These are phyloP conservation scores for Tryphoninae sp. DNA, from an alignment of 2,888 invertebrate species.

Conservation along the genomic window DNA sequence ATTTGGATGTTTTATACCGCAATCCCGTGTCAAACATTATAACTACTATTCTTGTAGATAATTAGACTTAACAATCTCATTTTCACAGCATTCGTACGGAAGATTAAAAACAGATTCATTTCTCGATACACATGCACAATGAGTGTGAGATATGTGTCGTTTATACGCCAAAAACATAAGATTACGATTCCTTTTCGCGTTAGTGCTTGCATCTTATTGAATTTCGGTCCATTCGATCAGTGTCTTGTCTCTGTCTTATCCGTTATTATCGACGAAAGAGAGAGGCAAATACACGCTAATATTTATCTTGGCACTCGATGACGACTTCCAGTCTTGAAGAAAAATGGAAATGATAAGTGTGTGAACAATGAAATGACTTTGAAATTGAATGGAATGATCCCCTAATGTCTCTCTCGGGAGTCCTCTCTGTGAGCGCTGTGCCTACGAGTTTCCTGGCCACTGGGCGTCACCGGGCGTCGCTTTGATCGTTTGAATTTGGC, in stretches of 20 bases:
- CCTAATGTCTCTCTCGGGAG: conserved; percentile 84
- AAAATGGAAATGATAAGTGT: conserved; percentile 25
- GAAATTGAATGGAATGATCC: conserved; percentile 41
- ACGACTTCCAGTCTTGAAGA: conserved; percentile 58
- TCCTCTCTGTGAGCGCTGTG: conserved; percentile 87
- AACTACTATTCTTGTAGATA: conserved; percentile 9
- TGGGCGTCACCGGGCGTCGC: conserved; percentile 84
- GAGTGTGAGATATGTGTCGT: conserved; percentile 42
- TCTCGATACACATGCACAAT: conserved; percentile 12
- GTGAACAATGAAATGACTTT: conserved; percentile 15
- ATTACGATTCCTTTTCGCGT: conserved; percentile 9
- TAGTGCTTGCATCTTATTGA: neutral
- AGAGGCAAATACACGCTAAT: conserved; percentile 19
- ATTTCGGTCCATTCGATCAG: conserved; percentile 52
- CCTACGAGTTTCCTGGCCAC: conserved; percentile 84
- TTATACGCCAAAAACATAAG: conserved; percentile 9
- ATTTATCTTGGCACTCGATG: conserved; percentile 65
- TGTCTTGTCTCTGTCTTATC: neutral
- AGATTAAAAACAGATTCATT: conserved; percentile 39
- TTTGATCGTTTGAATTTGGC: conserved; percentile 94
- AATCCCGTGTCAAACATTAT: conserved; percentile 35
- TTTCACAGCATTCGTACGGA: conserved; percentile 35
- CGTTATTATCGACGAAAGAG: conserved; percentile 13
- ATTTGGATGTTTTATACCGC: conserved; percentile 33
- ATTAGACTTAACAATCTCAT: conserved; percentile 19